These are phyloP conservation scores for Cyprinodon brontotheroides DNA, from an alignment of 2,113 vertebrate species.

Conservation along the genomic window DNA sequence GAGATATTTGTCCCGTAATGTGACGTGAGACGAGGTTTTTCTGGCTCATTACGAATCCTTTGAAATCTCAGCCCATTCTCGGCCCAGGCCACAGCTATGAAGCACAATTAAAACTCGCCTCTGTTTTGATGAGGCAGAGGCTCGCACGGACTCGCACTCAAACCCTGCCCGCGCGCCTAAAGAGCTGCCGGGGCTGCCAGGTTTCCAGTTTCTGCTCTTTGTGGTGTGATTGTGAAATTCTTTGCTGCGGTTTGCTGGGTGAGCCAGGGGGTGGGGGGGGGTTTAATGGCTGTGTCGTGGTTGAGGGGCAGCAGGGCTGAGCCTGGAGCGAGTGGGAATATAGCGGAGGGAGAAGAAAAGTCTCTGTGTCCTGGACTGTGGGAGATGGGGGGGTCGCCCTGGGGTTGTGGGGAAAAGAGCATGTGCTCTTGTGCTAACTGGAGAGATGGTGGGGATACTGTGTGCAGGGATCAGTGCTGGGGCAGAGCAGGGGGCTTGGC, in stretches of 20 bases:
- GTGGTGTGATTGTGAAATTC: constrained; percentile 75
- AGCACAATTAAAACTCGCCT: constrained; percentile 42
- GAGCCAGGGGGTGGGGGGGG: constrained; percentile 41
- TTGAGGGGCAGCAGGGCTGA: constrained; percentile 62
- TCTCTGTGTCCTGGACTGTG: constrained; percentile 66
- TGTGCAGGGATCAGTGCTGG: constrained; percentile 50
- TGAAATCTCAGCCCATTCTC: constrained; percentile 8
- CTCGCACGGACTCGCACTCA: constrained; percentile 19
- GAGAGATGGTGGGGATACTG: constrained; percentile 32
- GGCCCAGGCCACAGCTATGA: constrained; percentile 23
- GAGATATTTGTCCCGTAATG: not conserved
- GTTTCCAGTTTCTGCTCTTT: constrained; percentile 65
- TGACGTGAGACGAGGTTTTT: too few species aligned
- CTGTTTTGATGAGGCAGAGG: constrained; percentile 41
- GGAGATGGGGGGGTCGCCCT: constrained; percentile 21
- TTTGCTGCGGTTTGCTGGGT: constrained; percentile 60
- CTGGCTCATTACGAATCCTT: not conserved
- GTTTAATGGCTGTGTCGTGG: constrained; percentile 58
- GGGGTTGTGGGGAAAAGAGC: constrained; percentile 38
- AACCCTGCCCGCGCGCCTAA: constrained; percentile 54
- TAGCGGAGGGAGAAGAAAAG: constrained; percentile 76
- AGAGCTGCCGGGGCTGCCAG: constrained; percentile 58
- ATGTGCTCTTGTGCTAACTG: not conserved
- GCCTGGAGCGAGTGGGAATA: constrained; percentile 68
- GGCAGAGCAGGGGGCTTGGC: constrained; percentile 28